These are phyloP conservation scores for Eidolon dupreanum DNA, from an alignment of 2,797 vertebrate species.

Conservation along the genomic window DNA sequence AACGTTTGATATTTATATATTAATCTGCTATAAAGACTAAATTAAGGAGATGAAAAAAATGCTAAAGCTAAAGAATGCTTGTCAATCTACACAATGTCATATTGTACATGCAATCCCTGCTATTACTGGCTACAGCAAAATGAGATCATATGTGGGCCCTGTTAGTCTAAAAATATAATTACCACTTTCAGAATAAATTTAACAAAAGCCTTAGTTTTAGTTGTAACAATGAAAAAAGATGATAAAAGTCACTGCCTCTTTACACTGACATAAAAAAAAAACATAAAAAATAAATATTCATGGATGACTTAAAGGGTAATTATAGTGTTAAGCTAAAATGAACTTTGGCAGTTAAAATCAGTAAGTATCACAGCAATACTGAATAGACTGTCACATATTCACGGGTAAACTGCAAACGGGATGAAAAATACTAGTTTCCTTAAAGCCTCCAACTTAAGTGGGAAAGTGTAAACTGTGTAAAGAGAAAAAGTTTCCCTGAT, in stretches of 20 bases:
- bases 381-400: neutral
- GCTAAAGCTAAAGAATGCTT: neutral
- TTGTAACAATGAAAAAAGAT: neutral
- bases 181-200: constrained; percentile 1
- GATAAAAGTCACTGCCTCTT: neutral
- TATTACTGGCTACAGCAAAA: neutral
- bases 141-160: neutral
- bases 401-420: neutral
- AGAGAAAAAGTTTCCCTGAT: neutral
- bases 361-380: neutral
- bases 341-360: neutral
- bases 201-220: neutral
- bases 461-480: neutral
- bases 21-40: neutral
- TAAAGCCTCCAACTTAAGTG: neutral
- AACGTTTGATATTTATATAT: neutral
- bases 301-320: neutral
- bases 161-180: constrained; percentile 3
- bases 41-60: constrained; percentile 32
- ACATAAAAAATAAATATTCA: neutral
- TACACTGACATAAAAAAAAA: constrained; percentile 2
- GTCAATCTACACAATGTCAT: neutral
- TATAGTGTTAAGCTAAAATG: neutral
- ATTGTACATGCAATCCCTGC: neutral
- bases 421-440: constrained; percentile 7